Evolutionary conservation across 1,140 invertebrate species (phyloP), one percentile per base, ranked within the genome.

Genomic region (Triops cancriformis): DNA sequence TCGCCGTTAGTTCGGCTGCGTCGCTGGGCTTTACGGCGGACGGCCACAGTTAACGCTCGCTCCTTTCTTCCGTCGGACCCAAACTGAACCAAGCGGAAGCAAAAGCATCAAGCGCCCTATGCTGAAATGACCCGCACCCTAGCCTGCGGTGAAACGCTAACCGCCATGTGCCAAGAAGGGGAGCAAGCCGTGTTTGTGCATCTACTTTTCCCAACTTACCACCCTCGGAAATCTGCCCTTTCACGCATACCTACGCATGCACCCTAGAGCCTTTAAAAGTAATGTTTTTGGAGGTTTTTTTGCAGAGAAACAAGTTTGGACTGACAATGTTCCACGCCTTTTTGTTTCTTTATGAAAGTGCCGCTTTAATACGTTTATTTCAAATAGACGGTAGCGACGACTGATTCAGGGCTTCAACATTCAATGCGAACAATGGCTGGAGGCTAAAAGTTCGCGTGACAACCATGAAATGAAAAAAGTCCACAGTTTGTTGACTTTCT

Each of bases 1-100:
- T 64, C 23, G 51, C 7, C 51, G 51, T 64, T 64, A 18, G 3
- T 64, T 64, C 51, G 51, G 23, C 51, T 64, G 51, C 51, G 51
- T 64, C 51, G 51, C 51, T 64, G 51, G 51, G 18, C 23, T 64
- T 23, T 64, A 18, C 51, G 23, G 51, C 51, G 51, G 51, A 64
- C 51, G 51, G 51, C 18, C 51, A 64, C 51, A 64, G 14, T 64
- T 64, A n/a, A 64, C 51, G 23, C 51, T 64, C 51, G 51, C 14
- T 64, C 23, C 51, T 18, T 64, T 64, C 51, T 64, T 64, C 51
- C 51, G 51, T 23, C 23, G 51, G 23, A 64, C 51, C 23, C 18
- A 64, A 64, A 64, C 51, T 64, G 51, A 64, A 64, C 51, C 18
- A 23, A 64, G 51, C 51, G 51, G 51, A 64, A 64, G 51, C 51